phyloP scores from a whole-genome alignment of 2,888 invertebrate species.

The Eilema sororculum region DNA sequence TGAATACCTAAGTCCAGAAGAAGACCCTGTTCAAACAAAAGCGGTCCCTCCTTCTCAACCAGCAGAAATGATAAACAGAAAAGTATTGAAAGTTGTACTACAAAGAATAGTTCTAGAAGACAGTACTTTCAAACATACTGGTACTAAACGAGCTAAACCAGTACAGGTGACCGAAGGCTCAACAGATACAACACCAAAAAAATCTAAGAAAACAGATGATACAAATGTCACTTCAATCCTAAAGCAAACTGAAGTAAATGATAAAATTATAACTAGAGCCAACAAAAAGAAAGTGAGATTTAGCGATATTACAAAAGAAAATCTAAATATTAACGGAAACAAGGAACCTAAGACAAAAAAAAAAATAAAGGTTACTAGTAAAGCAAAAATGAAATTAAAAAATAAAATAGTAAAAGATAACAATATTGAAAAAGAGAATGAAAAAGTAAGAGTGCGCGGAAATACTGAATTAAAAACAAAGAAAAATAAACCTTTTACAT shows the following conservation, averaged over 20 bases:
- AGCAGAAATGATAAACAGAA: not conserved
- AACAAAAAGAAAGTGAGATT: not conserved
- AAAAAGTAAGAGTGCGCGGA: not conserved
- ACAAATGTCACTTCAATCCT: not conserved
- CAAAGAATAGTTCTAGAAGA: not conserved
- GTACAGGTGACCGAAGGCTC: not conserved
- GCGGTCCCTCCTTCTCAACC: not conserved
- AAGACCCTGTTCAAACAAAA: not conserved
- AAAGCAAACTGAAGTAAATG: not conserved
- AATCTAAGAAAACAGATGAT: not conserved
- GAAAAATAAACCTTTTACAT: conserved; percentile 8
- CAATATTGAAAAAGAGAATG: not conserved
- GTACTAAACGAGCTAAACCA: not conserved
- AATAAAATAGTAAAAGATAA: not conserved
- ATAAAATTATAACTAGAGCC: too few species aligned
- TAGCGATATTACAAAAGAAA: conserved; percentile 6
- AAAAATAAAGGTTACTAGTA: not conserved
- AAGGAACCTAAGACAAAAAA: not conserved
- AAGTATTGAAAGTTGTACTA: not conserved
- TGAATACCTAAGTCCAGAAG: not conserved
- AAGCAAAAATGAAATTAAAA: not conserved
- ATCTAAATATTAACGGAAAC: not conserved
- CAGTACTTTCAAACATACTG: not conserved
- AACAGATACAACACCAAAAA: not conserved
- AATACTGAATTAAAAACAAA: not conserved